Evolutionary conservation across 2,888 invertebrate genomes (phyloP), one percentile per base, ranked within the genome.

Genomic region (Acrobasis consociella): DNA sequence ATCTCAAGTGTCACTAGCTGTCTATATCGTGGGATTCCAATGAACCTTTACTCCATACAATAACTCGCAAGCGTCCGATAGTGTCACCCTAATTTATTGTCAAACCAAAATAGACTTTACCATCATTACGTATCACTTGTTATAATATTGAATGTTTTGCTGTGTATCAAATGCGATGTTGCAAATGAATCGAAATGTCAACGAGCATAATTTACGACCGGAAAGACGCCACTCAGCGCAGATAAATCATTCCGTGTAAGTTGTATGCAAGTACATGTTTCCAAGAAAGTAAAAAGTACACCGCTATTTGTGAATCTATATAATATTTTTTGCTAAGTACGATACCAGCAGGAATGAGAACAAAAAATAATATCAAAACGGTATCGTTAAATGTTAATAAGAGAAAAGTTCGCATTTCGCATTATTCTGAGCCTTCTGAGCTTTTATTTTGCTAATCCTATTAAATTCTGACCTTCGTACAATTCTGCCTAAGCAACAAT

Each of bases 1-100:
- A 96, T 69, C 94, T 97, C 64, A 22, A 22, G 22, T 22, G 22
- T 3, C 22, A 22, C 22, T 1, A 22, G 22, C 22, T 22, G 22
- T 22, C n/a, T n/a, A n/a, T 22, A 22, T 22, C 3, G 2, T 22
- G 22, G 22, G 22, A 22, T 22, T 22, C 22, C 22, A 22, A 2
- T 22, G 22, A 2, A 22, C 22, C 22, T 22, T 22, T 22, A 22
- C 22, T 22, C 22, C 22, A 22, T 22, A 22, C 1, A 22, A 22
- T 22, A 22, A 22, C 3, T 3, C 1, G 22, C 22, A 22, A 22
- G n/a, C n/a, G n/a, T n/a, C n/a, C n/a, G n/a, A n/a, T n/a, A n/a
- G n/a, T 22, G 22, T 22, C 22, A 22, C 3, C 22, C 22, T 22
- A 22, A 2, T 22, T 22, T 3, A 22, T 22, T 22, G 1, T 22